Evolutionary conservation across 2,888 invertebrate species (phyloP).

Genomic region (Tachina lurida): DNA sequence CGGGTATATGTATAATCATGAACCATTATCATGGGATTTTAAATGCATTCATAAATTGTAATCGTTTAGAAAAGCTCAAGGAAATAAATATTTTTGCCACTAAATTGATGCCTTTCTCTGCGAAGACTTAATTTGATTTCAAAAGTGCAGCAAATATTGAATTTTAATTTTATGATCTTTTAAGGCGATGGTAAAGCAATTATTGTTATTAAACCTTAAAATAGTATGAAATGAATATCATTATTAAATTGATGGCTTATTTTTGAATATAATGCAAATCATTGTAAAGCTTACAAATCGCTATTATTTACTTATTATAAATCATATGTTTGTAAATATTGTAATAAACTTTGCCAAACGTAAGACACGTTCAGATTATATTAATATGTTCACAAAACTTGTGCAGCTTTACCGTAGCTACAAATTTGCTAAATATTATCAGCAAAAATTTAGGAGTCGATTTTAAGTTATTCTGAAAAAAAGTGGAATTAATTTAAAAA

Average conservation of each 20-base stretch:
- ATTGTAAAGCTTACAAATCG: neutral
- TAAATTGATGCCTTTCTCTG: conserved; percentile 18
- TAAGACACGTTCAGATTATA: no score
- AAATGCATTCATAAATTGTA: conserved; percentile 33
- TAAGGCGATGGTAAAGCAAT: neutral
- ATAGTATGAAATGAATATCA: neutral
- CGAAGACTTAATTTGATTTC: conserved; percentile 27
- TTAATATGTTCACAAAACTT: no score
- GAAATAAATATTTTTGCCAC: conserved; percentile 35
- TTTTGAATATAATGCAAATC: neutral
- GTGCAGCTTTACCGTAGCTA: no score
- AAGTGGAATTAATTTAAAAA: no score
- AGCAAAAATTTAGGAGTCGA: no score
- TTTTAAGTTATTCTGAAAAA: no score
- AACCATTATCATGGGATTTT: conserved; percentile 19
- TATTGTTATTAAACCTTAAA: conserved; percentile 16
- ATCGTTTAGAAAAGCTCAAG: conserved; percentile 36
- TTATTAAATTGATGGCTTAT: neutral
- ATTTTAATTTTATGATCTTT: conserved; percentile 32
- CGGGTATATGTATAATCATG: conserved; percentile 37
- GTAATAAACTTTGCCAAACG: no score
- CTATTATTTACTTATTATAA: neutral
- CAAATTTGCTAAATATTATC: no score
- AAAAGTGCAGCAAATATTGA: conserved; percentile 48
- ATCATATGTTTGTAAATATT: no score